A percentile compares a stretch with the other conserved stretches of the same genome.
These are phyloP conservation scores for Mormoops blainvillei DNA, from an alignment of 2,113 vertebrate species.

Conservation along the genomic window DNA sequence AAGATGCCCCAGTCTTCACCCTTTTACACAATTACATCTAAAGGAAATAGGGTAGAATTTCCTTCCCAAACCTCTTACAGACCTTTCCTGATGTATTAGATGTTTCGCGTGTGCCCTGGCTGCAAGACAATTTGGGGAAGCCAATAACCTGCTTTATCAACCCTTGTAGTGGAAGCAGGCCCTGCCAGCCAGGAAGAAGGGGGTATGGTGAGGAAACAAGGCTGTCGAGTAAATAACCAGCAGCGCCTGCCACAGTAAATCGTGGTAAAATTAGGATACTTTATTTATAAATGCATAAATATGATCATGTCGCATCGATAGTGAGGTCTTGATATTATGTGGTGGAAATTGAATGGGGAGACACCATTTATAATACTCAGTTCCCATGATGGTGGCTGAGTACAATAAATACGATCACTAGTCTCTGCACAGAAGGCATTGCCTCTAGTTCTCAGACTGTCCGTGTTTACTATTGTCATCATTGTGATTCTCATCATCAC, in stretches of 20 bases:
- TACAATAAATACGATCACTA: constrained; percentile 8
- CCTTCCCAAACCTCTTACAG: neutral
- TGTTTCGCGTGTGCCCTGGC: neutral
- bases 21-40: neutral
- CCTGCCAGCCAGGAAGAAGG: neutral
- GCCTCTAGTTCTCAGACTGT: constrained; percentile 32
- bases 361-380: constrained; percentile 37
- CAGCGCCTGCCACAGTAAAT: neutral
- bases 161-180: neutral
- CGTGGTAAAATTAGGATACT: neutral
- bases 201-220: neutral
- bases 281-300: constrained; percentile 35
- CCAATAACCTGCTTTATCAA: neutral
- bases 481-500: neutral
- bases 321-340: neutral
- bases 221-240: neutral
- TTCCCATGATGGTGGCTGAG: neutral
- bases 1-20: neutral
- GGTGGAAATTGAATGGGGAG: neutral
- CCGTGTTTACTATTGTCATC: constrained; percentile 1
- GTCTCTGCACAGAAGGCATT: constrained; percentile 44
- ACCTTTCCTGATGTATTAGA: neutral
- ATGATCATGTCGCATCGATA: constrained; percentile 11
- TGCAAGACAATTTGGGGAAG: neutral
- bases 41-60: neutral